Evolutionary conservation across 1,140 invertebrate species (phyloP).

Genomic region (Danaus melanippus): DNA sequence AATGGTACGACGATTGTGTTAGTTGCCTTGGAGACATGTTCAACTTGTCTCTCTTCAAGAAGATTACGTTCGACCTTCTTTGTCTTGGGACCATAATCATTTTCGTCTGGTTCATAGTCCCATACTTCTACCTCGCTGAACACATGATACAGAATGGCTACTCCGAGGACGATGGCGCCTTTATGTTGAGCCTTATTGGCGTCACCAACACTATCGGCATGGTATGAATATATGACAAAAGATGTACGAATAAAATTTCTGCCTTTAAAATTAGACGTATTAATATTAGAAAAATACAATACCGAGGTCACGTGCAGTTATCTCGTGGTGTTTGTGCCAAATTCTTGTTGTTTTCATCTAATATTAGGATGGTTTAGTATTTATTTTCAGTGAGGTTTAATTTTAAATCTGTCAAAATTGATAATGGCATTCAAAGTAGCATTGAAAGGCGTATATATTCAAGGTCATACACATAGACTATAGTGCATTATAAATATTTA

Average conservation of each 20-base stretch:
- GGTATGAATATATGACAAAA: conserved; percentile 67
- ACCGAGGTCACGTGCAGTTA: too few species aligned
- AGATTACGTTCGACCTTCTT: conserved; percentile 85
- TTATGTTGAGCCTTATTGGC: conserved; percentile 86
- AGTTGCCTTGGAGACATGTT: conserved; percentile 81
- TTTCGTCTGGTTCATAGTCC: conserved; percentile 92
- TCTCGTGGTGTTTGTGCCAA: conserved; percentile 28
- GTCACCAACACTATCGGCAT: conserved; percentile 92
- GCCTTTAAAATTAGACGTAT: too few species aligned
- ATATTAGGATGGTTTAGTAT: conserved; percentile 14
- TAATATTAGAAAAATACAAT: too few species aligned
- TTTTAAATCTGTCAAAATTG: not conserved
- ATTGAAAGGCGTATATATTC: too few species aligned
- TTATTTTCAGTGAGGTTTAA: conserved; percentile 2
- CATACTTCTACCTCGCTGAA: conserved; percentile 90
- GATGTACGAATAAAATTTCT: too few species aligned
- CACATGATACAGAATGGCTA: conserved; percentile 77
- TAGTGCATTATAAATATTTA: too few species aligned
- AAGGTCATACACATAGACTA: too few species aligned
- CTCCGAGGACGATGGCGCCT: conserved; percentile 80
- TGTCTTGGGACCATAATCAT: conserved; percentile 87
- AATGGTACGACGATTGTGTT: conserved; percentile 82
- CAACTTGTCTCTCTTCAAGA: conserved; percentile 86
- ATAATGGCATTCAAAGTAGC: too few species aligned
- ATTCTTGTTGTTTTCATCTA: conserved; percentile 24